These are phyloP conservation scores for Lamellibrachia luymesi DNA, from an alignment of 1,140 invertebrate genomes.

Conservation along the genomic window DNA sequence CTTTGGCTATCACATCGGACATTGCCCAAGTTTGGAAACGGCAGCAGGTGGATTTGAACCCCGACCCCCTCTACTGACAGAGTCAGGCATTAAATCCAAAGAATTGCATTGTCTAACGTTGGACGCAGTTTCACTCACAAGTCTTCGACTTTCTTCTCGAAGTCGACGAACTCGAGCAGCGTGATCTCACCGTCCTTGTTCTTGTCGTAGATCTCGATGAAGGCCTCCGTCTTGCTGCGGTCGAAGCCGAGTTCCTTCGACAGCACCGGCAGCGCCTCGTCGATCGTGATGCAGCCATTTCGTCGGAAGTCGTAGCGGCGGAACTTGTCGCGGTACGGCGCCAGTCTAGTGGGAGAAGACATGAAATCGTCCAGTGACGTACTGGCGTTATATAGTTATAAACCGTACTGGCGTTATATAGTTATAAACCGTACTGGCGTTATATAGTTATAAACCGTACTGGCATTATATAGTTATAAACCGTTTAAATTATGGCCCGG, in stretches of 20 bases:
- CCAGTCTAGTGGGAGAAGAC: not conserved
- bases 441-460: not conserved
- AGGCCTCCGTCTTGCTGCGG: slow-evolving; percentile 20
- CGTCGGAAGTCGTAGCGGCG: slow-evolving; percentile 15
- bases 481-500: too few relatives aligned
- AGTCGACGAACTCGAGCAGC: slow-evolving; percentile 25
- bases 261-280: slow-evolving; percentile 24
- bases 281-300: slow-evolving; percentile 21
- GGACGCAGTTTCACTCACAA: slow-evolving; percentile 13
- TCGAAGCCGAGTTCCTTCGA: slow-evolving; percentile 22
- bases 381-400: too few relatives aligned
- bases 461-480: too few relatives aligned
- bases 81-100: not conserved
- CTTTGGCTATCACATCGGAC: too few relatives aligned
- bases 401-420: too few relatives aligned
- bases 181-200: slow-evolving; percentile 23
- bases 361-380: not conserved
- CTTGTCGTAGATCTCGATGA: slow-evolving; percentile 22
- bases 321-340: slow-evolving; percentile 15
- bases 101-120: too few relatives aligned
- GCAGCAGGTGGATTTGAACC: too few relatives aligned
- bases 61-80: too few relatives aligned
- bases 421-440: too few relatives aligned
- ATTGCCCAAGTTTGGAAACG: too few relatives aligned
- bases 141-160: slow-evolving; percentile 23